Evolutionary conservation across 2,113 vertebrate genomes (phyloP), one percentile per base, ranked within the genome.

Genomic region (Brevimyrus niger): DNA sequence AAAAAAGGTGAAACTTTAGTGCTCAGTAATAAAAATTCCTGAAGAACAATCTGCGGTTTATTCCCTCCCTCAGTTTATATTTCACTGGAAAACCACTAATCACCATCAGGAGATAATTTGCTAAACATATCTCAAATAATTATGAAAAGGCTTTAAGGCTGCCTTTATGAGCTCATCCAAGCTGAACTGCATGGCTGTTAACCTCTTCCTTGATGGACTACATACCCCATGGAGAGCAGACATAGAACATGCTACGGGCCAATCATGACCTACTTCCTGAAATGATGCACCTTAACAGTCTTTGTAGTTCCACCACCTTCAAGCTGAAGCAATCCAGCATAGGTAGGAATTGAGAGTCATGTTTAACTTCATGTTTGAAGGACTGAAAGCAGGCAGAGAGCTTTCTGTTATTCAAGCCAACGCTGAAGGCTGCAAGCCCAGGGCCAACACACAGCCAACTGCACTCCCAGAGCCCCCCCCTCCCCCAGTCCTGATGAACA

Each of bases 131-230:
- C n/a, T n/a, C n/a, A 61, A 76, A 44, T 90, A n/a, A 0, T 80
- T 35, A 53, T 89, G 88, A 89, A 69, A 27, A 88, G 27, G 7
- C 13, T 9, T 91, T 27, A 90, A 82, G 89, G 83, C 51, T 53
- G 1, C 23, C 27, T 3, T 35, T 91, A 89, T 89, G 88, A 31
- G 87, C 86, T 92, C 90, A 93, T 87, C 92, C 47, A 53, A 35
- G 47, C 21, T 21, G 27, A 87, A 23, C 83, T 13, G 23, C 47
- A 13, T 48, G 83, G 23, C 2, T 2, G n/a, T 87, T 87, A 87
- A 87, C 11, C 48, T 55, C 15, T 87, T 42, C 27, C 38, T 47
- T 44, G 44, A 7, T 23, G 82, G 38, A 84, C 82, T 23, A 47
- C 44, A 46, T 17, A 19, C 5, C 73, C 2, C 73, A 80, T 35